Evolutionary conservation across 1,140 invertebrate species (phyloP).

Genomic region (Bombus consobrinus): DNA sequence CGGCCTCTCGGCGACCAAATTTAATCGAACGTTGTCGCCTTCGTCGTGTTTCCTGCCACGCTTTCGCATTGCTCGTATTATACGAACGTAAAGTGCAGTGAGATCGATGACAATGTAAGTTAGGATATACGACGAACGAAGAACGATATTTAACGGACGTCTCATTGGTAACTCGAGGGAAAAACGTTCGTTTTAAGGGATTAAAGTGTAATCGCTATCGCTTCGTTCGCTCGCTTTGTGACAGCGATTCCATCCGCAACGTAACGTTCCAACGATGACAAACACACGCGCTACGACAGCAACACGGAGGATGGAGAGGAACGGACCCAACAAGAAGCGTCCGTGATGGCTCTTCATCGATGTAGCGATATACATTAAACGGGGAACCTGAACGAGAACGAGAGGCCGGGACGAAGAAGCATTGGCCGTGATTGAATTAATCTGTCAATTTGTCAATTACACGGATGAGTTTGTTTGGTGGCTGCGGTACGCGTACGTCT

Average conservation of each 20-base stretch:
- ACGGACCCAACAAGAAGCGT: neutral
- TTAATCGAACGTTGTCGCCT: conserved; percentile 5
- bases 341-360: conserved; percentile 39
- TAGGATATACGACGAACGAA: neutral
- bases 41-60: neutral
- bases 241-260: neutral
- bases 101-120: no score
- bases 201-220: neutral
- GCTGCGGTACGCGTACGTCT: conserved; percentile 64
- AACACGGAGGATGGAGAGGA: neutral
- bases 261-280: neutral
- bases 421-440: conserved; percentile 81
- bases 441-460: conserved; percentile 83
- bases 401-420: conserved; percentile 59
- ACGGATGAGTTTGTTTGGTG: conserved; percentile 82
- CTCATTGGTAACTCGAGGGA: neutral
- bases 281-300: neutral
- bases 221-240: neutral
- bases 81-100: no score
- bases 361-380: conserved; percentile 48
- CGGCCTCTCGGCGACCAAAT: conserved; percentile 10
- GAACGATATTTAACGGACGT: neutral
- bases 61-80: neutral
- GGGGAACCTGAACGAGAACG: conserved; percentile 38
- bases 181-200: neutral